Evolutionary conservation across 2,797 vertebrate species (phyloP), one percentile per base, ranked within the genome.

Genomic region (Alosa sapidissima): DNA sequence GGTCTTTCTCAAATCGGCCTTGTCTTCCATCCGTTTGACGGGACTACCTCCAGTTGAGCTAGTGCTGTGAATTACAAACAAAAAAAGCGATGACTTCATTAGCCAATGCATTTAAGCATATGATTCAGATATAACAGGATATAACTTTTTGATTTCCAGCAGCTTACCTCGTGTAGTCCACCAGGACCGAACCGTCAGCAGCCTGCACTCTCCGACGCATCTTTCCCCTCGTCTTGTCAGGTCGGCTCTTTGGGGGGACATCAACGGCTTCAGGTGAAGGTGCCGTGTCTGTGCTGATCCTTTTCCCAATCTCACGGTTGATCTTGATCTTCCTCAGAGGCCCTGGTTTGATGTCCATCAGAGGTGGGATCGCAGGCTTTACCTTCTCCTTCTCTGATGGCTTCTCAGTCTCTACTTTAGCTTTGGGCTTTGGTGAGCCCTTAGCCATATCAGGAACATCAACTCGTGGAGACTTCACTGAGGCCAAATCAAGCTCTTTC

Each of bases 261-360:
- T 96, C 95, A 6, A 83, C 86, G 5, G 88, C 48, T 1, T 97
- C 97, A 13, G 86, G 88, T 72, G 85, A 89, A 83, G 89, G 87
- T 0, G 91, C 24, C 0, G 91, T 93, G 86, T 95, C 95, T 2
- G 88, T 86, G 48, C 92, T 94, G 83, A 93, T 96, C 89, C 95
- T 96, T 84, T 96, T 97, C 19, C 95, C 95, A 14, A 96, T 96
- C 88, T 99, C 98, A 89, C 96, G 93, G 90, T 97, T 99, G 62
- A 99, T 97, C 91, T 98, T 98, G 86, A 99, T 99, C 93, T 99
- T 99, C 90, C 96, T 97, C 86, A 95, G 94, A 0, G 97, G 96
- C 85, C 94, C 94, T 65, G 92, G 91, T 87, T 96, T 96, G 49
- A 98, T 95, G 45, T 91, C 90, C 83, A 94, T 94, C 81, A 88